Base-by-base conservation (phyloP, 2,888 invertebrate genomes). In the Bellardia bayeri region DNA sequence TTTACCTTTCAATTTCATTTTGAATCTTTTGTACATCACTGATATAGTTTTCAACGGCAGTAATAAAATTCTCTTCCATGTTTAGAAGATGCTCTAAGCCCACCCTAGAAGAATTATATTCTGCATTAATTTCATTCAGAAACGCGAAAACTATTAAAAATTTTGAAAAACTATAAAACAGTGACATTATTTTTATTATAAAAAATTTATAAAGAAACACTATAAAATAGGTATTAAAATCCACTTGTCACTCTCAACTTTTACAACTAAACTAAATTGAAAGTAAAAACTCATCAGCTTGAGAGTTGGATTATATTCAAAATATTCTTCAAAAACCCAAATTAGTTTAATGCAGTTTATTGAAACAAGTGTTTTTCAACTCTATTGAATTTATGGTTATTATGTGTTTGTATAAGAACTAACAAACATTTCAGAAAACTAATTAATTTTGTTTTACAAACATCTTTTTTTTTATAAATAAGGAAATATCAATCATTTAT, bases 101-200 rank as follows among this genome's bases (percentile, higher is more conserved):
- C n/a, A 72, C 40, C 0, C 87, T 68, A 0, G 90, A 89, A 33
- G 88, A 79, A 33, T 89, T 89, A 74, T 89, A 89, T 64, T 90
- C 90, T 9, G 81, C 69, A 0, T 14, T 90, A 5, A 68, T 81
- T n/a, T 0, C n/a, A 23, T 2, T 85, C 1, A 63, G 3, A 6
- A 54, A 13, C 0, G 68, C 7, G 1, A 68, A 49, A 9, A 81
- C 42, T 23, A 86, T 3, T 0, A 75, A 66, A 49, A 37, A 37
- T 51, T 51, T 76, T 40, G 16, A 8, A 11, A 40, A 64, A 16
- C 16, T 40, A n/a, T 16, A 40, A 64, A 40, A 40, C n/a, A 2
- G 4, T 3, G 6, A 13, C 63, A 63, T 63, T 33, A 9, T 11
- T 58, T 3, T 14, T 37, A 6, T 37, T 4, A 37, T 6, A 6